Evolutionary conservation across 2,888 invertebrate species (phyloP).

Genomic region (Aleiodes leptofemur): DNA sequence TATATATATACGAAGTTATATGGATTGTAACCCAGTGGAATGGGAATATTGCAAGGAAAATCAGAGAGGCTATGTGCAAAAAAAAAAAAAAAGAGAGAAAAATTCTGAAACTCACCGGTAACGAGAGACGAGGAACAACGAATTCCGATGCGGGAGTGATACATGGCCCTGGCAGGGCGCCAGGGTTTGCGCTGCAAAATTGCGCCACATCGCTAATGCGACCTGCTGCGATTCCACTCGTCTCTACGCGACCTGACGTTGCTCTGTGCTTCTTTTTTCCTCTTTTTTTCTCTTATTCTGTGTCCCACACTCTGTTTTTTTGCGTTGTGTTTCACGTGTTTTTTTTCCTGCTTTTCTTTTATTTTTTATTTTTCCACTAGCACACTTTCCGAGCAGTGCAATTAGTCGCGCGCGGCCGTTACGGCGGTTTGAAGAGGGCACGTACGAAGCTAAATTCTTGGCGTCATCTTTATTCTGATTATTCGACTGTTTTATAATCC

Average conservation of each 20-base stretch:
- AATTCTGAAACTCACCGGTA: constrained; percentile 64
- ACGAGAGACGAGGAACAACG: constrained; percentile 71
- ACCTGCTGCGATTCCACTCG: constrained; percentile 64
- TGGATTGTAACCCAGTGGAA: constrained; percentile 4
- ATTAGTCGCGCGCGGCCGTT: constrained; percentile 45
- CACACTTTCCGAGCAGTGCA: constrained; percentile 43
- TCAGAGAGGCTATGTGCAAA: constrained; percentile 52
- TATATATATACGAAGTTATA: not conserved
- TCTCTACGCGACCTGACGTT: constrained; percentile 61
- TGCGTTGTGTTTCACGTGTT: too few species aligned
- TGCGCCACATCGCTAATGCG: constrained; percentile 66
- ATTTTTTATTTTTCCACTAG: constrained; percentile 19
- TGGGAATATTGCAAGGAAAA: constrained; percentile 35
- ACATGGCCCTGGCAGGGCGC: constrained; percentile 68
- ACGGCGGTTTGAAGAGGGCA: not conserved
- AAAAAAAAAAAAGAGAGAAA: constrained; percentile 57
- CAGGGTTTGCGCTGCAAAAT: constrained; percentile 70
- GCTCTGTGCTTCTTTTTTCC: constrained; percentile 54
- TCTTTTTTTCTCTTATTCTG: constrained; percentile 18
- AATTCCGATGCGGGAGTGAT: constrained; percentile 70
- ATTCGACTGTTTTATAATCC: constrained; percentile 1
- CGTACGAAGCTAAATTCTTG: not conserved
- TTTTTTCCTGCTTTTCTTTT: constrained; percentile 42
- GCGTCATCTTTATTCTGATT: not conserved
- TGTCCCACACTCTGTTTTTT: constrained; percentile 40